Evolutionary conservation across 2,113 vertebrate species (phyloP), one percentile per base, ranked within the genome.

Genomic region (Podiceps cristatus): DNA sequence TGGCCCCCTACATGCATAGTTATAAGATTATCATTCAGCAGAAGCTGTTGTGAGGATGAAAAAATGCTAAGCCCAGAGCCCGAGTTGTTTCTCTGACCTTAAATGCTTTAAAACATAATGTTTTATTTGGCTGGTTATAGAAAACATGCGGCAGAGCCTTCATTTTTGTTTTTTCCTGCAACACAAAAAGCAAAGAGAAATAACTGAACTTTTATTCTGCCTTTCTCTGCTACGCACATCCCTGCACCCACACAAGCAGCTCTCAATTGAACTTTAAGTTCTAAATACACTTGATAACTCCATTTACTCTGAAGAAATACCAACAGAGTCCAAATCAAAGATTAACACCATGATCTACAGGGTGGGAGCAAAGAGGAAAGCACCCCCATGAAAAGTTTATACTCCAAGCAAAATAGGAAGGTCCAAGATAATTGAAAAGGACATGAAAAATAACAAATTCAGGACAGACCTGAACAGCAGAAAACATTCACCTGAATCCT

Each of bases 41-140:
- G 78, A 89, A 94, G 69, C 28, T 76, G 77, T 31, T 86, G 33
- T n/a, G 42, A 95, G 44, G 73, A 90, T 79, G 37, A 42, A 93
- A 88, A 94, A 91, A 82, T 50, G 64, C 77, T 71, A 76, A 87
- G 31, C 49, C 37, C 73, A 74, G 60, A 85, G 50, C n/a, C 55
- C 9, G 6, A 93, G 74, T 90, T 88, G 68, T n/a, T 95, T 88
- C 47, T 66, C 74, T 93, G 64, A 47, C 33, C 45, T 45, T 33
- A 16, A 96, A 83, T 59, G 49, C 67, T 83, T 91, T 75, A 78
- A 88, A 88, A 55, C 59, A 91, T 76, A 89, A 80, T 95, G 79
- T 96, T 97, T 94, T 67, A 75, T 76, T 97, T 97, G 90, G 94
- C 84, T 13, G 4, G 13, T 69, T 78, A 82, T 3, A 69, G 50